Base-by-base conservation (phyloP, 2,888 invertebrate genomes). In the Leistus spinibarbis region DNA sequence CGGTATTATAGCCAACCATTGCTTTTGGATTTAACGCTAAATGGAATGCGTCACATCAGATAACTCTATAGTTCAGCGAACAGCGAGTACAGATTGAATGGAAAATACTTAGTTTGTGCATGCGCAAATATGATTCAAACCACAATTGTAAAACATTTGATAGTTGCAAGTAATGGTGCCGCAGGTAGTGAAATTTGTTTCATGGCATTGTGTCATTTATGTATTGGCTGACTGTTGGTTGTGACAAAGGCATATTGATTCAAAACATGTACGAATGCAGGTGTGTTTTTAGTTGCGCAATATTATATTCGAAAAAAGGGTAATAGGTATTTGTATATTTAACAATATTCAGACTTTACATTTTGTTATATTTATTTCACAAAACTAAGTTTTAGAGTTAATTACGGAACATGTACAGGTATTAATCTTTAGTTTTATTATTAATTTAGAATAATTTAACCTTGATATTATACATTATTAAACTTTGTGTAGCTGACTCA, bases 181-280 rank as follows among this genome's bases (percentile, higher is more conserved):
- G 57, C 56, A 27, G 40, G 13, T 60, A 73, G 73, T 73, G 73
- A 73, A 73, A 73, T 60, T 67, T 27, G 27, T 73, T 57, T 56
- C 40, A 53, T 73, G 60, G 62, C 60, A 20, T 66, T 73, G 67
- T 73, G 67, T 62, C 73, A 73, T 60, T 60, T 67, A n/a, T n/a
- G n/a, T n/a, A 66, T 73, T 62, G 66, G 40, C 22, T n/a, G n/a
- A n/a, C n/a, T n/a, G n/a, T n/a, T n/a, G 73, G 22, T 67, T 73
- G 40, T 40, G 67, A 62, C 73, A 67, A 73, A 66, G 23, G 73
- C 67, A 73, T 73, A 67, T 62, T 40, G 53, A 73, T 62, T 73
- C 57, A 57, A 67, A 1, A 40, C 40, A 13, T 40, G 27, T 57
- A 24, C 54, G 40, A 16, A 67, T 53, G 60, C 57, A 67, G 67